Evolutionary conservation across 2,797 vertebrate species (phyloP).

Genomic region (Percopsis omiscomaycus): DNA sequence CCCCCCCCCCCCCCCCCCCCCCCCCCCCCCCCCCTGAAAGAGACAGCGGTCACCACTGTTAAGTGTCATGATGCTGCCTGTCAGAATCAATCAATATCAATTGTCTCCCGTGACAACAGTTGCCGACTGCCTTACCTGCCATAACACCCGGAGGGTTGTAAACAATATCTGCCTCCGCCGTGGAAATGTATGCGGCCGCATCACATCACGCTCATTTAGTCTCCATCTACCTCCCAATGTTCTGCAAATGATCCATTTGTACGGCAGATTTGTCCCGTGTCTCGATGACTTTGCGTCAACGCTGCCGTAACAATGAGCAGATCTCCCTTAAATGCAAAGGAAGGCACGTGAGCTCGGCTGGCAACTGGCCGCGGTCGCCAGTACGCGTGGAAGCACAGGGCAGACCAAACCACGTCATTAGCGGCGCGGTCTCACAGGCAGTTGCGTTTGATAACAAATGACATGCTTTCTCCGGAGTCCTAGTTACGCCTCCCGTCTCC

Average conservation of each 20-base stretch:
- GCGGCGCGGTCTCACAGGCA: conserved; percentile 38
- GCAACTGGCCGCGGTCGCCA: conserved; percentile 17
- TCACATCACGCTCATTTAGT: conserved; percentile 36
- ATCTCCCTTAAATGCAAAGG: conserved; percentile 7
- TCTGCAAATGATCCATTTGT: conserved; percentile 61
- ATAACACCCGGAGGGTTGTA: conserved; percentile 39
- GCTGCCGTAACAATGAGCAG: conserved; percentile 14
- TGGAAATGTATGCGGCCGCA: conserved; percentile 35
- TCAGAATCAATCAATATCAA: conserved; percentile 70
- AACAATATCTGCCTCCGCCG: conserved; percentile 52
- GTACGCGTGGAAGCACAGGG: conserved; percentile 17
- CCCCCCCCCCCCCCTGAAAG: too few species aligned
- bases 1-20: too few species aligned
- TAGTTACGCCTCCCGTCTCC: conserved; percentile 47
- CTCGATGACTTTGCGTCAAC: conserved; percentile 49
- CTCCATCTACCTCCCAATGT: conserved; percentile 17
- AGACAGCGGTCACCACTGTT: conserved; percentile 48
- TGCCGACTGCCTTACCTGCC: conserved; percentile 50
- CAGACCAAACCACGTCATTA: conserved; percentile 33
- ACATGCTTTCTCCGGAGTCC: conserved; percentile 51
- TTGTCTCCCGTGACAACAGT: conserved; percentile 58
- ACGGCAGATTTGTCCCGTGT: conserved; percentile 59
- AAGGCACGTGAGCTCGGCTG: conserved; percentile 30
- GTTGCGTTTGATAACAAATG: conserved; percentile 47
- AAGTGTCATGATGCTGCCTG: conserved; percentile 63